Percentiles rank a stretch among this genome's conserved stretches.
phyloP scores from a whole-genome alignment of 2,797 vertebrate genomes.

The Myoxocephalus aenaeus region DNA sequence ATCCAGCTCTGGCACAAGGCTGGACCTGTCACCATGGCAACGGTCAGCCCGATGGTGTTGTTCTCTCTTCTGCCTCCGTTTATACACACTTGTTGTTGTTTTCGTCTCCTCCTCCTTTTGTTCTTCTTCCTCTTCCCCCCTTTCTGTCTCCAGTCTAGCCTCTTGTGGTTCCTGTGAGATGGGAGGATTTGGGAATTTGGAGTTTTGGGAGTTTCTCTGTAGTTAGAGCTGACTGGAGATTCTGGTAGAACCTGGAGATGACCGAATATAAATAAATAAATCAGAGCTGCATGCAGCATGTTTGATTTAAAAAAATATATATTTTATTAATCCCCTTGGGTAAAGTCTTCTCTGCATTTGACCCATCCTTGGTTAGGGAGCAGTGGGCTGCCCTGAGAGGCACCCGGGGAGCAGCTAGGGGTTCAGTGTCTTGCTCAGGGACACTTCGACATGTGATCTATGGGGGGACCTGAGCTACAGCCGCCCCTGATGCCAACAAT shows the following conservation, averaged over 20 bases:
- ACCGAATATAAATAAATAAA: not conserved
- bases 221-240: conserved; percentile 53
- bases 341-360: too few relatives aligned
- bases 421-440: too few relatives aligned
- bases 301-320: too few relatives aligned
- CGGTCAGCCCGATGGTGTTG: not conserved
- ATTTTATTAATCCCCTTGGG: too few relatives aligned
- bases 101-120: not conserved
- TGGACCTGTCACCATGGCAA: conserved; percentile 35
- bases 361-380: too few relatives aligned
- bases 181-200: conserved; percentile 30
- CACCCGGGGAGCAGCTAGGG: too few relatives aligned
- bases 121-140: not conserved
- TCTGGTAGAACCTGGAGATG: conserved; percentile 65
- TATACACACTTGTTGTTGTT: conserved; percentile 41
- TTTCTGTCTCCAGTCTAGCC: not conserved
- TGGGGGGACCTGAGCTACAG: too few relatives aligned
- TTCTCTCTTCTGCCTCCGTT: conserved; percentile 54
- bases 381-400: too few relatives aligned
- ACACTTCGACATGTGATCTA: too few relatives aligned
- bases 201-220: conserved; percentile 19
- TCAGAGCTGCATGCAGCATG: not conserved
- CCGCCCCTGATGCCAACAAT: not conserved
- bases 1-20: conserved; percentile 29
- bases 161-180: conserved; percentile 14